Evolutionary conservation across 2,113 vertebrate genomes (phyloP), one percentile per base, ranked within the genome.

Genomic region (Nibea coibor): DNA sequence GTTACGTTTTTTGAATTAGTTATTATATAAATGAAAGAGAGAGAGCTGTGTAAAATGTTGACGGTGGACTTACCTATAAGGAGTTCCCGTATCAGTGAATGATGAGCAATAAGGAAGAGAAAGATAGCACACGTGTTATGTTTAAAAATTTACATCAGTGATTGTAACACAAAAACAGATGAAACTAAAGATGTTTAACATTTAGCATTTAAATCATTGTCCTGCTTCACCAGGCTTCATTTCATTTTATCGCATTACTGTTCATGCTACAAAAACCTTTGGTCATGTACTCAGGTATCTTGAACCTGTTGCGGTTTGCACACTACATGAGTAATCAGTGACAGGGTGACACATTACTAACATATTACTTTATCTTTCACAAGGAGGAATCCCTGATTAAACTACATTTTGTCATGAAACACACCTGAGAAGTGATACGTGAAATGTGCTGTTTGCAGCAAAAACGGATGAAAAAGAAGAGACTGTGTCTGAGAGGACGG

Each of bases 11-110:
- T n/a, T 43, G 28, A 57, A 73, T 65, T 43, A 74, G 51, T 47
- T 35, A 3, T 48, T 64, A 5, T 3, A 50, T 20, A 56, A 50
- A 51, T 31, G 45, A 14, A 11, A 24, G 51, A 39, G 45, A 45
- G 24, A 45, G 19, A 15, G 11, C 35, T 48, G 10, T 74, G 20
- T 62, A 5, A 56, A 62, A 35, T 0, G 9, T 7, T n/a, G 14
- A 26, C 0, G 45, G 51, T 43, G 17, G 47, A 87, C 90, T 89
- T 67, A 91, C 87, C 88, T 91, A 79, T 81, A 68, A 59, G 68
- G 24, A 3, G 85, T 47, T 73, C 48, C 67, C 53, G 3, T 28
- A 17, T 57, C 50, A 63, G 56, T 17, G 26, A 11, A 74, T 10
- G 54, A 57, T 22, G 42, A 51, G 58, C 56, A 65, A 47, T 2